Evolutionary conservation across 2,113 vertebrate genomes (phyloP).

Genomic region (Gymnogyps californianus): DNA sequence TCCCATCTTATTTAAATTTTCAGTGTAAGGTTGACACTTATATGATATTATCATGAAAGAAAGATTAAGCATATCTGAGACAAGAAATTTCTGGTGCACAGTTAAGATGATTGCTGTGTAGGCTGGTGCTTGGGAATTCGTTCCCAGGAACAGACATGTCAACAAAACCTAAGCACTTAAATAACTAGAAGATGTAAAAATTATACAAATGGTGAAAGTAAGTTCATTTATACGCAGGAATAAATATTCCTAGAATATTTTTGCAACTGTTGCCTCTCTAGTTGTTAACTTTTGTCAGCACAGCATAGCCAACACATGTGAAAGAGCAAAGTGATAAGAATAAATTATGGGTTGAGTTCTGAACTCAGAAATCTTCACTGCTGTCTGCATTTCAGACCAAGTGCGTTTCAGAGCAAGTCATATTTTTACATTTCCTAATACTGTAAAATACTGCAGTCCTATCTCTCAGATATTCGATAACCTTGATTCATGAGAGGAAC

Average conservation of each 20-base stretch:
- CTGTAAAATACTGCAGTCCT: not conserved
- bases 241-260: not conserved
- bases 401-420: not conserved
- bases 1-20: not conserved
- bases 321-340: not conserved
- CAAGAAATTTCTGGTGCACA: not conserved
- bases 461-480: not conserved
- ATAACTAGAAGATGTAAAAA: not conserved
- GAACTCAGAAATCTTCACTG: not conserved
- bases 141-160: not conserved
- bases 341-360: slow-evolving; percentile 4
- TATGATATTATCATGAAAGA: not conserved
- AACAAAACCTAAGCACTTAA: not conserved
- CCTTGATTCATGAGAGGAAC: not conserved
- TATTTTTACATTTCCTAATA: not conserved
- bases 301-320: not conserved
- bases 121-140: not conserved
- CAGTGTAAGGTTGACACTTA: not conserved
- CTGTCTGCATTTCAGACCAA: not conserved
- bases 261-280: not conserved
- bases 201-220: not conserved
- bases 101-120: not conserved
- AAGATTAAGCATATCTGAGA: not conserved
- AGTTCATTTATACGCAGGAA: not conserved
- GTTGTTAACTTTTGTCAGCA: not conserved